These are phyloP conservation scores for Polyergus mexicanus DNA, from an alignment of 1,140 invertebrate species.

Conservation along the genomic window DNA sequence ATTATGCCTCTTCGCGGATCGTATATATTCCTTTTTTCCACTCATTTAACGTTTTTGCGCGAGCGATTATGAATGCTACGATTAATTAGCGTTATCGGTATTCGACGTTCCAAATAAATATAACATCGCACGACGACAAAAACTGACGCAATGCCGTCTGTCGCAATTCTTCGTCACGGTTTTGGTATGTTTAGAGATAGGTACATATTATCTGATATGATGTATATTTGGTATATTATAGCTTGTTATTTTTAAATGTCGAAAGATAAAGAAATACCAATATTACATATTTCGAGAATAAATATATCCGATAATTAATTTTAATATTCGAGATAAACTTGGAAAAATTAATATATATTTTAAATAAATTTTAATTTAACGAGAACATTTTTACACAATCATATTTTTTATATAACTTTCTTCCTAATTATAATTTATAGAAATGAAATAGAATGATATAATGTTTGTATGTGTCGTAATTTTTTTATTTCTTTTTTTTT, in stretches of 20 bases:
- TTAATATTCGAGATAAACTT: neutral
- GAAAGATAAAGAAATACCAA: neutral
- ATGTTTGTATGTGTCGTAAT: neutral
- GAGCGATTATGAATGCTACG: constrained; percentile 61
- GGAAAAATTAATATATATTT: neutral
- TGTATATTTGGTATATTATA: neutral
- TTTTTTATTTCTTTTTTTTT: neutral
- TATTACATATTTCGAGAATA: neutral
- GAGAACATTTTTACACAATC: neutral
- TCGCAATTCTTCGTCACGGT: neutral
- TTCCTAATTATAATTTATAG: neutral
- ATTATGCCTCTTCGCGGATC: constrained; percentile 35
- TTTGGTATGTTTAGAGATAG: constrained; percentile 26
- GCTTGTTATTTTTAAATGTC: neutral
- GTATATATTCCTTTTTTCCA: neutral
- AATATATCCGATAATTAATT: neutral
- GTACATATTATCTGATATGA: neutral
- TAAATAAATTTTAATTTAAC: neutral
- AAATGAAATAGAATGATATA: neutral
- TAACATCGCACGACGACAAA: neutral
- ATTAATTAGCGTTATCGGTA: constrained; percentile 61
- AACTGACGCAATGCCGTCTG: constrained; percentile 23
- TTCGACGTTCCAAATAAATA: constrained; percentile 14
- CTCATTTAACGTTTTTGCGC: constrained; percentile 5
- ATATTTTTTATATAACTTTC: too few relatives aligned